Percentiles rank a stretch among this genome's conserved stretches.
Conservation (phyloP, 2,113 vertebrate genomes). For the Lutjanus erythropterus region DNA sequence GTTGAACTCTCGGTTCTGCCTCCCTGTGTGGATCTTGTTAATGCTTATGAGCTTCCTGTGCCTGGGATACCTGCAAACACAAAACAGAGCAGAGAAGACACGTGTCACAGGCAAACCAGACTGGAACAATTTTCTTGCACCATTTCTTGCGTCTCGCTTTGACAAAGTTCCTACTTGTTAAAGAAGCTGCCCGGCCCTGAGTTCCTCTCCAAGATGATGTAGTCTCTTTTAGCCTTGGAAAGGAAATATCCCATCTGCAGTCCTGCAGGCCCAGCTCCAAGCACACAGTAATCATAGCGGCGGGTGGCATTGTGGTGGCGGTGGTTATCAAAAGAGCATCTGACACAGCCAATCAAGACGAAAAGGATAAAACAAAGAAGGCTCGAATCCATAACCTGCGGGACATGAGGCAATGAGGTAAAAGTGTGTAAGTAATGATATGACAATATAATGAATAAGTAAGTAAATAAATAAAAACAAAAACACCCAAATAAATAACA, state of each 20-base stretch:
- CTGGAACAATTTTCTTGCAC: not conserved
- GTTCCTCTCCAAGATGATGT: constrained; percentile 91
- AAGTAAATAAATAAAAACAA: not conserved
- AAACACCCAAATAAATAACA: too few relatives aligned
- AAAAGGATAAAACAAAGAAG: constrained; percentile 53
- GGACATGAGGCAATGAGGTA: not conserved
- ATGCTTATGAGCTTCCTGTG: constrained; percentile 98
- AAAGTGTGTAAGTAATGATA: not conserved
- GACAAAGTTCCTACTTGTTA: constrained; percentile 79
- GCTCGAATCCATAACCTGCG: constrained; percentile 78
- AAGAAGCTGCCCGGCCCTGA: constrained; percentile 92
- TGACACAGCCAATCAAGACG: constrained; percentile 60
- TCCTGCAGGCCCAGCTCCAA: constrained; percentile 94
- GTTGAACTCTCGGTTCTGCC: constrained; percentile 94
- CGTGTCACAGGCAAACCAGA: not conserved
- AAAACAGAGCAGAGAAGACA: constrained; percentile 5
- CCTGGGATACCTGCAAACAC: constrained; percentile 87
- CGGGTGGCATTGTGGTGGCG: constrained; percentile 52
- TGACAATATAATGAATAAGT: not conserved
- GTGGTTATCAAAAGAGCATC: constrained; percentile 28
- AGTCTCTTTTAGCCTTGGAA: constrained; percentile 88
- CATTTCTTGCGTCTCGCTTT: not conserved
- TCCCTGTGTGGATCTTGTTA: constrained; percentile 94
- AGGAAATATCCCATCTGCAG: constrained; percentile 94
- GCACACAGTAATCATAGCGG: constrained; percentile 91